Evolutionary conservation across 2,113 vertebrate species (phyloP).

Genomic region (Narcine bancroftii): DNA sequence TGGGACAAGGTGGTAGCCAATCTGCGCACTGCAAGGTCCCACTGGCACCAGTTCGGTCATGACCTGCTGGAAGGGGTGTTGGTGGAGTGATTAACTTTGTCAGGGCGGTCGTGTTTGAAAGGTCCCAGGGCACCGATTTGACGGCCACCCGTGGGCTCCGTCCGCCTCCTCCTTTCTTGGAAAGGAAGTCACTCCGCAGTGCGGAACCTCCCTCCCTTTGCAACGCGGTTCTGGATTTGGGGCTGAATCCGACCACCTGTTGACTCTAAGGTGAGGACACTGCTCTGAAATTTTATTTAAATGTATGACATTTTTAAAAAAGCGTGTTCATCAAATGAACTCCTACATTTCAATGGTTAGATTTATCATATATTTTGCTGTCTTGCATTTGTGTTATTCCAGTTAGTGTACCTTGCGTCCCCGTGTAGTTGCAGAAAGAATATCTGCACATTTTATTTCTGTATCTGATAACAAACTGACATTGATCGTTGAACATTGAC

Average conservation of each 20-base stretch:
- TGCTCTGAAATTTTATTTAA: neutral
- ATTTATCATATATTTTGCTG: too few species aligned
- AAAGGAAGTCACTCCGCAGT: neutral
- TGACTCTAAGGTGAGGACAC: neutral
- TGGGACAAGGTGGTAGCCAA: neutral
- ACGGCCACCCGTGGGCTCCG: neutral
- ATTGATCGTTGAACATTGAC: too few species aligned
- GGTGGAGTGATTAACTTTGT: neutral
- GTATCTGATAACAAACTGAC: too few species aligned
- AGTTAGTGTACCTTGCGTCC: too few species aligned
- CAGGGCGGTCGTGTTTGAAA: neutral
- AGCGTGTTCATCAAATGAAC: neutral
- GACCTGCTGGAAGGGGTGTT: neutral
- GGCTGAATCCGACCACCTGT: neutral
- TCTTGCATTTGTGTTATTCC: too few species aligned
- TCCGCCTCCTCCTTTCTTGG: neutral
- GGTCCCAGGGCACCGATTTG: neutral
- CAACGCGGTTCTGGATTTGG: neutral
- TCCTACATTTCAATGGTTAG: neutral
- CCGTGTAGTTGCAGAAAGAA: too few species aligned
- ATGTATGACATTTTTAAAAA: neutral
- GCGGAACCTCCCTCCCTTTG: neutral
- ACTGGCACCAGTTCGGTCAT: neutral
- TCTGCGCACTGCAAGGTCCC: neutral
- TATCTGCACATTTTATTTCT: too few species aligned